Conservation (phyloP, 2,888 invertebrate genomes). For the Drosophila limbata region DNA sequence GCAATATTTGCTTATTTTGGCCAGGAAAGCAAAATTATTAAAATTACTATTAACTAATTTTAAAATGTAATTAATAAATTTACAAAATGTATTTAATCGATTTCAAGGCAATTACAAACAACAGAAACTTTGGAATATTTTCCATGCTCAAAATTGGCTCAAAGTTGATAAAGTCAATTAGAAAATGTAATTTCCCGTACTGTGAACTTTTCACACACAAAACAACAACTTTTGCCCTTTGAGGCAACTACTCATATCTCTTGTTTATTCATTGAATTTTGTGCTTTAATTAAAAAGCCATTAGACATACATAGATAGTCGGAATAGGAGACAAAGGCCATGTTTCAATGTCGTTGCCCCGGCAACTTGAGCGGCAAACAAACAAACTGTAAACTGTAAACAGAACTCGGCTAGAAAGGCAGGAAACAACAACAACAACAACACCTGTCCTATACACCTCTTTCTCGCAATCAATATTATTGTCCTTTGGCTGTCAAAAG, state of each 20-base stretch:
- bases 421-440: conserved; percentile 7
- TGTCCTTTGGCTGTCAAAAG: conserved; percentile 74
- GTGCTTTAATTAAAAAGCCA: conserved; percentile 75
- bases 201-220: conserved; percentile 37
- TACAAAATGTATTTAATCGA: background rate
- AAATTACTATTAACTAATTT: too few relatives aligned
- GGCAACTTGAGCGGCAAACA: conserved; percentile 63
- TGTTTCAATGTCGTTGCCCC: conserved; percentile 67
- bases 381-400: conserved; percentile 57
- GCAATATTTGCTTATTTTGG: too few relatives aligned
- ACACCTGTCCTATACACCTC: conserved; percentile 22
- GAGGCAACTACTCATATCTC: conserved; percentile 55
- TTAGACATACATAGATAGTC: conserved; percentile 37
- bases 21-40: too few relatives aligned
- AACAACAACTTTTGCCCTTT: conserved; percentile 37
- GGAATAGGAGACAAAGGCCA: conserved; percentile 41
- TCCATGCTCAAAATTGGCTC: background rate
- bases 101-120: background rate
- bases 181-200: conserved; percentile 47
- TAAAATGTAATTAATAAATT: background rate
- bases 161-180: conserved; percentile 59
- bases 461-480: conserved; percentile 68
- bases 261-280: conserved; percentile 76
- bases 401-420: conserved; percentile 31
- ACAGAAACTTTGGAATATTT: conserved; percentile 1